Base-by-base conservation (phyloP, 2,797 vertebrate genomes). In the Myoxocephalus aenaeus region DNA sequence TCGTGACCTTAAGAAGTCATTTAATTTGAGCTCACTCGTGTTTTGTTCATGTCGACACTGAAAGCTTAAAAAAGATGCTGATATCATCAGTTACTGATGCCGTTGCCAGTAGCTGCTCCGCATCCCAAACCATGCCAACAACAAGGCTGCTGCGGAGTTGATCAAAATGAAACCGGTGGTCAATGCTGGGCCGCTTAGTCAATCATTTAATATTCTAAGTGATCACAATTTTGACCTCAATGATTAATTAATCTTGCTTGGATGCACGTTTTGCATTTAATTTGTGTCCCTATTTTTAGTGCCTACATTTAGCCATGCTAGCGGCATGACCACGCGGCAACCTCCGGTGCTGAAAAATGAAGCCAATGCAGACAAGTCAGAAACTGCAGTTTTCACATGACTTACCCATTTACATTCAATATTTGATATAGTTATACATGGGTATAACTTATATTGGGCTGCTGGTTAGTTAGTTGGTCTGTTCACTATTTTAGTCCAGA, bases 51-150 rank as follows among this genome's bases (percentile, higher is more conserved):
- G 27, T 42, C 44, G 65, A 62, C 65, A n/a, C 72, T 34, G 62
- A 70, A 79, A 44, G 57, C 71, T 67, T 64, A 50, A 69, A 50
- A 67, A 65, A 81, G 70, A 73, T 75, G 44, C 64, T 75, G 81
- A 73, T 68, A 57, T 48, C 68, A 56, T 75, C 36, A 51, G 34
- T 72, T 57, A 56, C n/a, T 29, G n/a, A 53, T 53, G 51, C 51
- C 22, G 15, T 65, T 70, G 68, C 14, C n/a, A 70, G 17, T 56
- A 65, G 67, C 22, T 69, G 68, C 56, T 48, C 20, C 27, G 40
- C 72, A 54, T 80, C 61, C 22, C n/a, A 15, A 62, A 70, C 11
- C 50, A 42, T 15, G 25, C 22, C n/a, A 57, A 74, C 14, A 12
- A 46, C 58, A 27, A 46, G 7, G 42, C 54, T 48, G 25, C 50